Base-by-base conservation (phyloP, 2,113 vertebrate genomes). In the Conger conger region DNA sequence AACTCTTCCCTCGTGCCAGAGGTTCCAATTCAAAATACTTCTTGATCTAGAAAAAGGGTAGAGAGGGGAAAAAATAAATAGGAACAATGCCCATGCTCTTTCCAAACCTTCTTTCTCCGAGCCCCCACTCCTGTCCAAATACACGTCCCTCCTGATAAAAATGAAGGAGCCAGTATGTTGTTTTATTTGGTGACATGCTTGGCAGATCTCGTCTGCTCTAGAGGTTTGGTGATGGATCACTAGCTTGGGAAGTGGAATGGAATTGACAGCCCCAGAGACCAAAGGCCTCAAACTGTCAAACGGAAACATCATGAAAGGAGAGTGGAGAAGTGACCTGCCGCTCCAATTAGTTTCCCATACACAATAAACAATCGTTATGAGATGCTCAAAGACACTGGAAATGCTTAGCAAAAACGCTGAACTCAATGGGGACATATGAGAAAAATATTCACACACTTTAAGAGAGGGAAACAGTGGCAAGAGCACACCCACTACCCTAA, bases 11-110 rank as follows among this genome's bases (percentile, higher is more conserved):
- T 85, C 96, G 93, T 79, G 97, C 97, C 92, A 99, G 95, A 2
- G 97, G 98, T 92, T 99, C 98, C 93, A 99, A 96, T 95, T 99
- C 98, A 90, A 99, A 98, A 91, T 99, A 99, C 88, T 99, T 99
- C 94, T 97, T 98, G 82, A 99, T 96, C 98, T 99, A 86, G n/a
- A 84, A 86, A 57, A 85, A 84, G 79, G 76, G 77, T 84, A 84
- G 87, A 85, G 86, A 76, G 60, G 13, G 84, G 0, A 86, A 73
- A 11, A 77, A 77, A 85, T 79, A 50, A 38, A 13, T 42, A 11
- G 78, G 35, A 30, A 85, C 33, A 90, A 83, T 63, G 30, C 4
- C 68, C 33, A 18, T 30, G 17, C 17, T 78, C 37, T 15, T 38
- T 38, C 76, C 76, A 78, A 78, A 35, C 9, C 37, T 54, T n/a